A percentile compares a stretch with the other conserved stretches of the same genome.
Conservation (phyloP, 2,888 invertebrate species). For the Barypeithes pellucidus region DNA sequence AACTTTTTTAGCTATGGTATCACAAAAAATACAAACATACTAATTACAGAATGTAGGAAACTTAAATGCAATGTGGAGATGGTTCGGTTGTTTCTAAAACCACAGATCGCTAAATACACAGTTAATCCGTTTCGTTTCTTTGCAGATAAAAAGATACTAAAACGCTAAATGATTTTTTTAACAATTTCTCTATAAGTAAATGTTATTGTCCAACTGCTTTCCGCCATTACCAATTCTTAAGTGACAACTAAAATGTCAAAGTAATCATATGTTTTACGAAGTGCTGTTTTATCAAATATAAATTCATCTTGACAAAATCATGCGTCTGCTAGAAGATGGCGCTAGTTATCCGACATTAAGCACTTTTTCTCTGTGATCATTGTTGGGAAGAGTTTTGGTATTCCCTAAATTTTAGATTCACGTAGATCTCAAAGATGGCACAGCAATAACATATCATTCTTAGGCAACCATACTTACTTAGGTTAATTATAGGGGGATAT, state of each 20-base stretch:
- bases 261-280: constrained; percentile 38
- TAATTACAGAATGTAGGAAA: constrained; percentile 47
- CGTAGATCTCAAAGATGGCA: background rate
- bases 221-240: constrained; percentile 68
- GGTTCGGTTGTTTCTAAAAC: constrained; percentile 30
- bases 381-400: too few species aligned
- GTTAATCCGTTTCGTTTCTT: constrained; percentile 22
- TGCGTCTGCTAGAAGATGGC: background rate
- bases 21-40: constrained; percentile 55
- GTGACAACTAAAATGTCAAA: constrained; percentile 56
- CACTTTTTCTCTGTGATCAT: too few species aligned
- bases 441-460: background rate
- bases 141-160: constrained; percentile 21
- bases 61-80: constrained; percentile 51
- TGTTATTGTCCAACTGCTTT: constrained; percentile 70
- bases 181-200: constrained; percentile 65
- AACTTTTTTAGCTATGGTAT: constrained; percentile 43
- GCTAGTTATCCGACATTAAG: background rate
- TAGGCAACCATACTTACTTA: background rate
- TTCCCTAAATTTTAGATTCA: background rate
- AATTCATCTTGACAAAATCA: background rate
- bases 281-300: background rate
- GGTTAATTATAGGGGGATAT: too few species aligned
- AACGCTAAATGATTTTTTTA: constrained; percentile 56
- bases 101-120: constrained; percentile 11